Percentiles rank a stretch among this genome's conserved stretches.
Evolutionary conservation across 2,888 invertebrate species (phyloP).

Genomic region (Cephonodes hylas): DNA sequence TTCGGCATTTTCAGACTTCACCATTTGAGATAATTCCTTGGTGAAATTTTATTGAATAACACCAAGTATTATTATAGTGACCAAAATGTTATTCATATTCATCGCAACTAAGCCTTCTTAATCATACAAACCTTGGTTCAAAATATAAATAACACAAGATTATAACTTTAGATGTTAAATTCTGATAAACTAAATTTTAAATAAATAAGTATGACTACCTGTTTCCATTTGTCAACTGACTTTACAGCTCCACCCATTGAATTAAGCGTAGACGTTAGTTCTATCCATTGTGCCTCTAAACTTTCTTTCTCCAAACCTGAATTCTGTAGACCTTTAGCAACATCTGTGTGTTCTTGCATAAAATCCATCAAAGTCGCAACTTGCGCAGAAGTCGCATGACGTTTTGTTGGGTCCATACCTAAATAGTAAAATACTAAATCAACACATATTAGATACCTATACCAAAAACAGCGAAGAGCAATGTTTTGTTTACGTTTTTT

Average conservation of each 20-base stretch:
- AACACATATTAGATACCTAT: background rate
- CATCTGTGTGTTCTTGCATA: background rate
- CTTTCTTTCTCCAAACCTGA: background rate
- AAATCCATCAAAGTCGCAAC: background rate
- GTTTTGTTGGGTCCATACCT: background rate
- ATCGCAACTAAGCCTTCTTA: too few relatives aligned
- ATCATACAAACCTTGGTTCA: too few relatives aligned
- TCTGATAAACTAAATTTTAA: too few relatives aligned
- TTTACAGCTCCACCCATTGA: conserved; percentile 30
- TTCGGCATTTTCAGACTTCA: too few relatives aligned
- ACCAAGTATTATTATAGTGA: too few relatives aligned
- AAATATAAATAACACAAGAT: too few relatives aligned
- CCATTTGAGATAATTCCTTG: too few relatives aligned
- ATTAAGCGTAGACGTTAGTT: background rate
- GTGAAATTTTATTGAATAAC: too few relatives aligned
- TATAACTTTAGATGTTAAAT: too few relatives aligned
- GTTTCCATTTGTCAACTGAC: conserved; percentile 20
- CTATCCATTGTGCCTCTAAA: background rate
- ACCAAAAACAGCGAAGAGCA: too few relatives aligned
- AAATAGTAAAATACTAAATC: background rate
- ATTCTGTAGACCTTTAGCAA: background rate
- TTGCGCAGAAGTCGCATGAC: background rate
- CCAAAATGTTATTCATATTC: too few relatives aligned
- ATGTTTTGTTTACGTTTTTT: background rate
- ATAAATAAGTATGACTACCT: background rate